These are phyloP conservation scores for Neoarius graeffei DNA, from an alignment of 2,113 vertebrate genomes.

Conservation along the genomic window DNA sequence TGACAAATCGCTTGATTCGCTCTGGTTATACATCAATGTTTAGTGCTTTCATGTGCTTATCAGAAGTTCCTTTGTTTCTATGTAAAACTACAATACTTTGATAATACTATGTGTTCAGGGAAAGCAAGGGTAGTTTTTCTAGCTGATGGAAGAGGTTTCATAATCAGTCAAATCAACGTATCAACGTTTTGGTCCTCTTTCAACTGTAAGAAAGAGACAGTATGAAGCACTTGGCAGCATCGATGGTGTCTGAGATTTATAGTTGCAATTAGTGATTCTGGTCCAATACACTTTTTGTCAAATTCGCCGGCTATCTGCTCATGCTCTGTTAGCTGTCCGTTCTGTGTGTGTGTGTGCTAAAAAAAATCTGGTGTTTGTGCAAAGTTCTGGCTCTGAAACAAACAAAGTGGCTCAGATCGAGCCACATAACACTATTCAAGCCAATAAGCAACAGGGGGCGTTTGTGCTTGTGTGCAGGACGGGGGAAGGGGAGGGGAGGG, in stretches of 20 bases:
- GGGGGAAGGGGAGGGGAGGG: no score
- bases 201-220: neutral
- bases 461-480: no score
- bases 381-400: no score
- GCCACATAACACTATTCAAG: no score
- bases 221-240: neutral
- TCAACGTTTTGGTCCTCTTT: neutral
- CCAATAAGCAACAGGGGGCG: no score
- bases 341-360: no score
- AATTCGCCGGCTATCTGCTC: no score
- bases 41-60: conserved; percentile 15
- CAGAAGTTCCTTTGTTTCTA: neutral
- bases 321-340: no score
- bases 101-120: neutral
- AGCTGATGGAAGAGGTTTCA: conserved; percentile 12
- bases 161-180: neutral
- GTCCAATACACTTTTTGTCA: no score
- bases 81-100: conserved; percentile 1
- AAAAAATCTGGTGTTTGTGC: no score
- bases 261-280: no score
- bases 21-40: neutral
- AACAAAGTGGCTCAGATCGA: no score
- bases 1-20: neutral
- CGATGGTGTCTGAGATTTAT: neutral
- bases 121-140: neutral